Base-by-base conservation (phyloP, 2,888 invertebrate species). In the Perdita meconis region DNA sequence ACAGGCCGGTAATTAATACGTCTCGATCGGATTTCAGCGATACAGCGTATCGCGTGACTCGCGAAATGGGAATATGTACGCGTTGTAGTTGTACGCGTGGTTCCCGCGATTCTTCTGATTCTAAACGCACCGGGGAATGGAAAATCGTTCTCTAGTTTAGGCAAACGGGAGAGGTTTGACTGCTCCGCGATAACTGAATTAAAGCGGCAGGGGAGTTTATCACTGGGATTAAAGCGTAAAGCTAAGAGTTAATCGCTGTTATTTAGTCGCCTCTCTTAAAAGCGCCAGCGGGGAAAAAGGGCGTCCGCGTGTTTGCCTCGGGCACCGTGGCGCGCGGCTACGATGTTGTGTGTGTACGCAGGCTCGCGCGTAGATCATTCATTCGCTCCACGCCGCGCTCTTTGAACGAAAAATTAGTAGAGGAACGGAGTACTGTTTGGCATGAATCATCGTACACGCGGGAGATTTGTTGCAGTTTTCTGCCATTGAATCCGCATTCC, bases 1-100 rank as follows among this genome's bases (percentile, higher is more conserved):
- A 40, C 61, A 57, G 64, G 24, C 59, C 55, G 53, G 85, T 83
- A 85, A 85, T 85, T 83, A 83, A 85, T 85, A 85, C 40, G 19
- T 51, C 40, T 13, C 53, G 76, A 78, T 85, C 78, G 66, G 50
- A 74, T 85, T 80, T 79, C 83, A 59, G 64, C 79, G 78, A 81
- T 70, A 81, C 68, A 70, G 19, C 19, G 24, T 60, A 65, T 60
- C 74, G 59, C 24, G 51, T 34, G 55, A 55, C 34, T 16, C 47
- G 30, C 44, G 44, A 53, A 61, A 40, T 53, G 13, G 13, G 24
- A 40, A 60, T 44, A 72, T 38, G 12, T 60, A 16, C 26, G 42
- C 22, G 19, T 12, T 40, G 70, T 50, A 73, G 61, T 61, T 8
- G 47, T 63, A 73, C 30, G 38, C 47, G 61, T 26, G 38, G 40